Evolutionary conservation across 1,140 invertebrate genomes (phyloP).

Genomic region (Bombus pyrosoma): DNA sequence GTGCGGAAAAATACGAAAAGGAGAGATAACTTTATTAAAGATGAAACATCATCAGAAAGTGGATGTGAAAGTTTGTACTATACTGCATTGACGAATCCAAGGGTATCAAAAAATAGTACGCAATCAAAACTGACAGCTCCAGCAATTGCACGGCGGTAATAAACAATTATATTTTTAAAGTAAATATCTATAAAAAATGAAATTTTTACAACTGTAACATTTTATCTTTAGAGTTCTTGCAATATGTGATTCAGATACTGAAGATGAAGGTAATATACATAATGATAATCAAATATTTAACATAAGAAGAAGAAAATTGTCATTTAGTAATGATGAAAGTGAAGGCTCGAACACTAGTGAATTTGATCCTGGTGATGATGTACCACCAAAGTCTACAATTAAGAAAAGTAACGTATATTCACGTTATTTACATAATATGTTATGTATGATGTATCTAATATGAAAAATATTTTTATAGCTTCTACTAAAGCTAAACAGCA

Average conservation of each 20-base stretch:
- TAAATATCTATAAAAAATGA: no score
- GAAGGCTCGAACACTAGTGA: slow-evolving; percentile 76
- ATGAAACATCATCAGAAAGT: slow-evolving; percentile 67
- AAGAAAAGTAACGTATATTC: slow-evolving; percentile 66
- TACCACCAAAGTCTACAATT: slow-evolving; percentile 64
- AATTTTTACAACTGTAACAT: slow-evolving; percentile 5
- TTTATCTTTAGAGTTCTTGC: slow-evolving; percentile 60
- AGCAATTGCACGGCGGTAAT: slow-evolving; percentile 21
- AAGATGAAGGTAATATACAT: slow-evolving; percentile 60
- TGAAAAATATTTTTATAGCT: slow-evolving; percentile 39
- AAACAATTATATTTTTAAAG: slow-evolving; percentile 7
- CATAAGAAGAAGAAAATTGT: slow-evolving; percentile 67
- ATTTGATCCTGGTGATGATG: slow-evolving; percentile 78
- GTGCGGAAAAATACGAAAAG: slow-evolving; percentile 34
- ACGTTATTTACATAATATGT: not conserved
- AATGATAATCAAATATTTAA: slow-evolving; percentile 33
- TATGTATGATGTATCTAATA: not conserved
- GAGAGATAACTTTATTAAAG: slow-evolving; percentile 73
- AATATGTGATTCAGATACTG: slow-evolving; percentile 76
- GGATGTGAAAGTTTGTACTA: slow-evolving; percentile 71
- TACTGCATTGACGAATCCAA: slow-evolving; percentile 72
- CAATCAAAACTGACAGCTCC: slow-evolving; percentile 21
- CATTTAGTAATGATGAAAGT: slow-evolving; percentile 71
- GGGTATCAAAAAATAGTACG: slow-evolving; percentile 38
- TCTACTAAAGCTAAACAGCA: slow-evolving; percentile 28